These are phyloP conservation scores for Rhinichthys klamathensis DNA, from an alignment of 2,113 vertebrate genomes.

Conservation along the genomic window DNA sequence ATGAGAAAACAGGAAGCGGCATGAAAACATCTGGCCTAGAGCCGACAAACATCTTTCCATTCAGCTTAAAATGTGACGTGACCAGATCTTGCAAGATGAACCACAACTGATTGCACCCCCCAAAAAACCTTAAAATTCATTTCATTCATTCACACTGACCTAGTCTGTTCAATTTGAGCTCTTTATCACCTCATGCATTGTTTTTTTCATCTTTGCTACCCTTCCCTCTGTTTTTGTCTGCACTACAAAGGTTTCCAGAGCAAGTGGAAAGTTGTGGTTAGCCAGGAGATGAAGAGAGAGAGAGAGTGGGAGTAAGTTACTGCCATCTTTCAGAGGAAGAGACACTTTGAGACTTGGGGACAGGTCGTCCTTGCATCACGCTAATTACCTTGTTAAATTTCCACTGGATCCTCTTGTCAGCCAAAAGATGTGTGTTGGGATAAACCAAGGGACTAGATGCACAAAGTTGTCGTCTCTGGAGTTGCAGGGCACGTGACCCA, in stretches of 20 bases:
- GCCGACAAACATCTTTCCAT: background rate
- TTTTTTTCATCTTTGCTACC: background rate
- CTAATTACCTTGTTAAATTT: background rate
- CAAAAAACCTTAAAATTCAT: background rate
- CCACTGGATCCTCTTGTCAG: background rate
- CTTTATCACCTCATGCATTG: background rate
- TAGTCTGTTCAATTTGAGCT: background rate
- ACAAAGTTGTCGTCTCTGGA: background rate
- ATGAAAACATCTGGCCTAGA: slow-evolving; percentile 20
- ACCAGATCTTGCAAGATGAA: background rate
- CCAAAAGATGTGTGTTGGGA: background rate
- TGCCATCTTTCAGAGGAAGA: background rate
- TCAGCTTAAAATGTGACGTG: background rate
- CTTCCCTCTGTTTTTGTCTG: background rate
- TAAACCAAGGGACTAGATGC: background rate
- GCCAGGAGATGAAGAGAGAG: slow-evolving; percentile 25
- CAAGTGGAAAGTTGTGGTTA: slow-evolving; percentile 49
- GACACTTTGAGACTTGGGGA: background rate
- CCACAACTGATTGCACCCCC: background rate
- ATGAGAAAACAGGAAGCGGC: slow-evolving; percentile 8
- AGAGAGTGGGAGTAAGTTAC: slow-evolving; percentile 28
- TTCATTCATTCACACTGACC: background rate
- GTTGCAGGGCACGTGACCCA: slow-evolving; percentile 29
- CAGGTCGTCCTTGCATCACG: background rate
- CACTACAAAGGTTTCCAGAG: slow-evolving; percentile 28